Conservation (phyloP, 1,140 invertebrate genomes). For the Mycetomoellerius zeteki region DNA sequence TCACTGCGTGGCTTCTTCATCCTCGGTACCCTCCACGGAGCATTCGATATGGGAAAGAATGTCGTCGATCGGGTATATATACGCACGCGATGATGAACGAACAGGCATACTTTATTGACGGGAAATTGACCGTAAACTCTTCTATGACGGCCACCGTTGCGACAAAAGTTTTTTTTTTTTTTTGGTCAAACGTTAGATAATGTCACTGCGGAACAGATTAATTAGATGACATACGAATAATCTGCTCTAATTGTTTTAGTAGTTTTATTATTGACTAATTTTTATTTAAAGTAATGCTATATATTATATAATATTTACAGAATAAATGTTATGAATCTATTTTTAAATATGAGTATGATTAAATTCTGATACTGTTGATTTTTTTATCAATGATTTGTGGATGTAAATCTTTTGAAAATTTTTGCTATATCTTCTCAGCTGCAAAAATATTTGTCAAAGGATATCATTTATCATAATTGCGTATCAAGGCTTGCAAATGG, state of each 20-base stretch:
- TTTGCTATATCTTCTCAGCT: not conserved
- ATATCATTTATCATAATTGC: not conserved
- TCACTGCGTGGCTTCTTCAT: constrained; percentile 44
- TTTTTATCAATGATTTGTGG: not conserved
- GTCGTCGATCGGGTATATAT: constrained; percentile 65
- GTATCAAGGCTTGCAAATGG: not conserved
- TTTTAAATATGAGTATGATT: constrained; percentile 1
- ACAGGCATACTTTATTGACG: constrained; percentile 24
- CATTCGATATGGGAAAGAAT: constrained; percentile 67
- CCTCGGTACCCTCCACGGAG: constrained; percentile 44
- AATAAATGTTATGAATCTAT: not conserved
- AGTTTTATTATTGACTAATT: too few relatives aligned
- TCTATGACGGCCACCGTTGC: not conserved
- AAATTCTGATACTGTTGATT: constrained; percentile 21
- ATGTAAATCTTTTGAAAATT: not conserved
- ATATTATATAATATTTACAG: constrained; percentile 14
- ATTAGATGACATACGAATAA: not conserved
- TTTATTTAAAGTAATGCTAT: not conserved
- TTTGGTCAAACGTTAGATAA: not conserved
- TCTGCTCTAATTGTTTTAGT: not conserved
- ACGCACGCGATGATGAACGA: constrained; percentile 43
- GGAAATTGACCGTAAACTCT: constrained; percentile 61
- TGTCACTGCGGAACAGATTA: constrained; percentile 8
- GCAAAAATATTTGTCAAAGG: not conserved
- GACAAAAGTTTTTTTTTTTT: constrained; percentile 7